These are phyloP conservation scores for Mus minutoides DNA, from an alignment of 2,797 vertebrate genomes.

Conservation along the genomic window DNA sequence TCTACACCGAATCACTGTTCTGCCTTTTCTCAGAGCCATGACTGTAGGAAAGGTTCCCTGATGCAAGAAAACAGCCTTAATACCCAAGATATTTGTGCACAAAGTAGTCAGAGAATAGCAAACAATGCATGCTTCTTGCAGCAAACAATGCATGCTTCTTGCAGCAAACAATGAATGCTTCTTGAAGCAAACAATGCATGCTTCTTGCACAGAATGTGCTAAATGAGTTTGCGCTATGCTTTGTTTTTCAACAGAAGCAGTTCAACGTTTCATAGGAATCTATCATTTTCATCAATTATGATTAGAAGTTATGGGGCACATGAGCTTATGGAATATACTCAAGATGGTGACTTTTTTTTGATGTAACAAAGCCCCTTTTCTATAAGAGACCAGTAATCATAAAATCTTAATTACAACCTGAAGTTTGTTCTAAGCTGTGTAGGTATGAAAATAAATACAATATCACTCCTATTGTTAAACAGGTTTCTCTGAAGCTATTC, in stretches of 20 bases:
- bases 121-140: conserved; percentile 7
- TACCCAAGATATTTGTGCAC: conserved; percentile 65
- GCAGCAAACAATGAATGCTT: conserved; percentile 45
- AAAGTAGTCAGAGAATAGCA: conserved; percentile 63
- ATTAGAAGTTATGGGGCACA: conserved; percentile 7
- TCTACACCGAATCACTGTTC: conserved; percentile 49
- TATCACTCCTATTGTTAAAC: neutral
- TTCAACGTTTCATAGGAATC: conserved; percentile 55
- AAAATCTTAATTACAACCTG: conserved; percentile 46
- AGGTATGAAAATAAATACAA: neutral
- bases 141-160: conserved; percentile 25
- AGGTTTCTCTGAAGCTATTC: neutral
- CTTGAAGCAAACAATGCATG: conserved; percentile 57
- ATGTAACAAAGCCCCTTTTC: neutral
- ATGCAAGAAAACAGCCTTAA: conserved; percentile 59
- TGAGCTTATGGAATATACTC: conserved; percentile 1
- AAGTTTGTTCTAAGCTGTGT: neutral
- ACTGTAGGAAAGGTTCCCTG: conserved; percentile 61
- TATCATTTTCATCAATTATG: conserved; percentile 36
- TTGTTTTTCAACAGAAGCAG: conserved; percentile 58
- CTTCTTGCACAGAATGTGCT: conserved; percentile 43
- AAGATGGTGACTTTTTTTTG: conserved; percentile 40
- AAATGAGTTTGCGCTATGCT: conserved; percentile 58
- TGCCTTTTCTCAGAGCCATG: conserved; percentile 31
- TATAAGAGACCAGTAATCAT: conserved; percentile 28